phyloP scores from a whole-genome alignment of 2,797 vertebrate species.

The Alectoris magna region DNA sequence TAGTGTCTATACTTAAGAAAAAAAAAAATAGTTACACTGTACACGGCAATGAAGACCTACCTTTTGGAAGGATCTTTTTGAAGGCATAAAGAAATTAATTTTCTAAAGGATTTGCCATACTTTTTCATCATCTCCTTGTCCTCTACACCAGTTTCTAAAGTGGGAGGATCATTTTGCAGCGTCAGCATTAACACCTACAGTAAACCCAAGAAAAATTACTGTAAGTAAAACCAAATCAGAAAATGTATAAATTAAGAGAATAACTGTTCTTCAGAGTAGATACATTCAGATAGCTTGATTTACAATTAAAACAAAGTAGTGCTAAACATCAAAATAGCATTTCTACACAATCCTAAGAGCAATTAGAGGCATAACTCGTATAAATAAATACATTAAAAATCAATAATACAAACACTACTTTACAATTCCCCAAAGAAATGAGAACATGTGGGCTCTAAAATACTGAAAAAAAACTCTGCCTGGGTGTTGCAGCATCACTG shows the following conservation, averaged over 20 bases:
- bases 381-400: neutral
- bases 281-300: neutral
- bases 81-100: slow-evolving; percentile 96
- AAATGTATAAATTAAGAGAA: neutral
- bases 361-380: neutral
- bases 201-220: slow-evolving; percentile 25
- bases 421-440: neutral
- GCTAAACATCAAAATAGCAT: neutral
- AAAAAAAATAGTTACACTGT: neutral
- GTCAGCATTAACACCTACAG: slow-evolving; percentile 96
- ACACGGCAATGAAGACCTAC: slow-evolving; percentile 75
- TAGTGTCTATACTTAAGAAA: neutral
- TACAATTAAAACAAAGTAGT: neutral
- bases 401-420: neutral
- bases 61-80: slow-evolving; percentile 98
- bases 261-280: neutral
- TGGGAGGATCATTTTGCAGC: slow-evolving; percentile 95
- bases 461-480: neutral
- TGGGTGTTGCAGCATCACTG: neutral
- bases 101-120: slow-evolving; percentile 97
- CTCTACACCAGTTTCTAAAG: slow-evolving; percentile 94
- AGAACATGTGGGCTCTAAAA: neutral
- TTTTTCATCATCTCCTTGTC: slow-evolving; percentile 97
- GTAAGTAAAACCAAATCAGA: neutral
- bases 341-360: neutral